These are phyloP conservation scores for Hyperopisus bebe DNA, from an alignment of 2,113 vertebrate species.

Conservation along the genomic window DNA sequence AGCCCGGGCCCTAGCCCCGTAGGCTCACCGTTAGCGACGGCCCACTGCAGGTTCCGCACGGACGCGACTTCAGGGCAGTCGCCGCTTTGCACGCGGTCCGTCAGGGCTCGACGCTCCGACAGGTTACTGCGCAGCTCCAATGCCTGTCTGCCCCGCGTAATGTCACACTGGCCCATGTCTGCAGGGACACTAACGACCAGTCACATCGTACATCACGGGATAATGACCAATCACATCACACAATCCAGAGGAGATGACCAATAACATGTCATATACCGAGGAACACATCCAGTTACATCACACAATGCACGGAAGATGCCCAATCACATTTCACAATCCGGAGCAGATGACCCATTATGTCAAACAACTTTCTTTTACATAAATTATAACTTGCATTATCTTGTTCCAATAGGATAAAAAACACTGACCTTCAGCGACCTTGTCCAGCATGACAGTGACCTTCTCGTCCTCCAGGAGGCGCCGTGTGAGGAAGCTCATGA, in stretches of 20 bases:
- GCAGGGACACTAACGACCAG: not conserved
- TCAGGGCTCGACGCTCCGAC: constrained; percentile 72
- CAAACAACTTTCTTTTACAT: not conserved
- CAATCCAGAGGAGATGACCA: not conserved
- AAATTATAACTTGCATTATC: not conserved
- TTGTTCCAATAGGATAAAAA: not conserved
- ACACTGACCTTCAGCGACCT: constrained; percentile 70
- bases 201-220: not conserved
- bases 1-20: too few relatives aligned
- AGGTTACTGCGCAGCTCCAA: constrained; percentile 80
- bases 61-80: constrained; percentile 53
- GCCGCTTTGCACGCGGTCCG: constrained; percentile 52
- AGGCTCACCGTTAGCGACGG: constrained; percentile 67
- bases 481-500: constrained; percentile 70
- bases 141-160: constrained; percentile 71
- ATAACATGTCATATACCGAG: not conserved
- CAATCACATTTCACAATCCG: not conserved
- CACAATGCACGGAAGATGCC: not conserved
- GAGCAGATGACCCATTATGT: not conserved
- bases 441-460: constrained; percentile 77
- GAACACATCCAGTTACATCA: not conserved
- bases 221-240: not conserved
- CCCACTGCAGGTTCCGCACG: constrained; percentile 75
- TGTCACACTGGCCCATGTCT: constrained; percentile 75
- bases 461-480: constrained; percentile 75